Percentiles rank a stretch among this genome's conserved stretches.
These are phyloP conservation scores for Dasypolia templi DNA, from an alignment of 2,888 invertebrate species.

Conservation along the genomic window DNA sequence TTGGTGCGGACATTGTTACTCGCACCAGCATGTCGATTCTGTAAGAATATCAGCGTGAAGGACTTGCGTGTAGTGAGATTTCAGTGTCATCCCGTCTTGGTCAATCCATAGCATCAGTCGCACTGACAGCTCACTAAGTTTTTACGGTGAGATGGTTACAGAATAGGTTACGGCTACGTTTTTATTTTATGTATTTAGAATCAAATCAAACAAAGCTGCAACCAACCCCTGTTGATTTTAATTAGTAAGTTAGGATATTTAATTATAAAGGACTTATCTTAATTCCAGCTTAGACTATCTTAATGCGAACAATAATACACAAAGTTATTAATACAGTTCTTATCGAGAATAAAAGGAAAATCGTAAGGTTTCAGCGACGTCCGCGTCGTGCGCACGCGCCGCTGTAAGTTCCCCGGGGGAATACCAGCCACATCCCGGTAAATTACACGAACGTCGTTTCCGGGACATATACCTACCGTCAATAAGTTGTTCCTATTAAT, in stretches of 20 bases:
- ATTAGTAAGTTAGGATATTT: slow-evolving; percentile 18
- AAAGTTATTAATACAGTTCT: slow-evolving; percentile 44
- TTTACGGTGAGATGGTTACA: no score
- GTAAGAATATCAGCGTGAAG: no score
- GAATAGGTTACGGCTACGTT: not conserved
- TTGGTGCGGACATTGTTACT: no score
- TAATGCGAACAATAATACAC: slow-evolving; percentile 26
- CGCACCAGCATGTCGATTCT: no score
- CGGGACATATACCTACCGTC: slow-evolving; percentile 50
- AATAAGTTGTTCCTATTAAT: slow-evolving; percentile 45
- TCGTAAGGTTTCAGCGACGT: slow-evolving; percentile 48
- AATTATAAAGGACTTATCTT: slow-evolving; percentile 18
- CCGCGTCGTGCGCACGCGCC: slow-evolving; percentile 35
- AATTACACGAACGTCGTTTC: slow-evolving; percentile 56
- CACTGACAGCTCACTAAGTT: no score
- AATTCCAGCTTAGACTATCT: slow-evolving; percentile 28
- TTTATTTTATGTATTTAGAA: not conserved
- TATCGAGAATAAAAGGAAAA: slow-evolving; percentile 62
- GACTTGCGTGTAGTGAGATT: no score
- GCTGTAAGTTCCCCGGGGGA: slow-evolving; percentile 45
- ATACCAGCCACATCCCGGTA: slow-evolving; percentile 58
- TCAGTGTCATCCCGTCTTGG: no score
- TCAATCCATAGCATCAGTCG: no score
- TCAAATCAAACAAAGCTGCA: not conserved
- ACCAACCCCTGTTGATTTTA: not conserved